Evolutionary conservation across 2,113 vertebrate genomes (phyloP).

Genomic region (Ramphastos sulfuratus): DNA sequence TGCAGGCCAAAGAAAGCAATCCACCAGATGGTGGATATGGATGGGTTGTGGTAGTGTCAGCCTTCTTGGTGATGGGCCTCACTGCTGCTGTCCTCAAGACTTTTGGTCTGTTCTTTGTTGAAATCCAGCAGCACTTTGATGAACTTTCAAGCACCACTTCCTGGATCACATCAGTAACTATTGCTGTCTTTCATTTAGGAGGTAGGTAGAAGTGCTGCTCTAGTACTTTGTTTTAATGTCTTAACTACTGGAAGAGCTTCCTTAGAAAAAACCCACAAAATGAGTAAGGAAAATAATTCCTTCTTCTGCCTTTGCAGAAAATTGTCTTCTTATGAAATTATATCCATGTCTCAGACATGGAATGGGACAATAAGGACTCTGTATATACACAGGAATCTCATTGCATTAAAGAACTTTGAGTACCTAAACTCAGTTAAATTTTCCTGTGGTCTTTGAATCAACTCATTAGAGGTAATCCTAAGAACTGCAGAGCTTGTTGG

Average conservation of each 20-base stretch:
- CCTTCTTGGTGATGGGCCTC: conserved; percentile 79
- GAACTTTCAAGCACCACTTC: conserved; percentile 77
- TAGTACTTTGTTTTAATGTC: background rate
- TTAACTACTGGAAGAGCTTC: background rate
- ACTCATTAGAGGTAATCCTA: background rate
- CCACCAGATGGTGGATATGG: conserved; percentile 75
- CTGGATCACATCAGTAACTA: conserved; percentile 78
- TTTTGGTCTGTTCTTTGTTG: conserved; percentile 81
- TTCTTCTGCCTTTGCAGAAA: background rate
- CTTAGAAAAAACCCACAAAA: background rate
- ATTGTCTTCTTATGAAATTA: background rate
- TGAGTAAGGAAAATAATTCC: background rate
- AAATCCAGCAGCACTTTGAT: conserved; percentile 77
- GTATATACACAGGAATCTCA: background rate
- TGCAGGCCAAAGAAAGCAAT: background rate
- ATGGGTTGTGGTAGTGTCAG: conserved; percentile 78
- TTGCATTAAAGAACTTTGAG: background rate
- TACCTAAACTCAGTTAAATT: background rate
- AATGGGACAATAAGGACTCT: background rate
- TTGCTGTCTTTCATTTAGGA: conserved; percentile 78
- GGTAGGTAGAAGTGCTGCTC: conserved; percentile 49
- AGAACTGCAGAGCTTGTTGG: background rate
- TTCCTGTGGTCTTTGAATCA: background rate
- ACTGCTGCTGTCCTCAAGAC: conserved; percentile 75
- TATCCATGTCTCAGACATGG: background rate